Evolutionary conservation across 2,888 invertebrate genomes (phyloP).

Genomic region (Tenthredo scrophulariae): DNA sequence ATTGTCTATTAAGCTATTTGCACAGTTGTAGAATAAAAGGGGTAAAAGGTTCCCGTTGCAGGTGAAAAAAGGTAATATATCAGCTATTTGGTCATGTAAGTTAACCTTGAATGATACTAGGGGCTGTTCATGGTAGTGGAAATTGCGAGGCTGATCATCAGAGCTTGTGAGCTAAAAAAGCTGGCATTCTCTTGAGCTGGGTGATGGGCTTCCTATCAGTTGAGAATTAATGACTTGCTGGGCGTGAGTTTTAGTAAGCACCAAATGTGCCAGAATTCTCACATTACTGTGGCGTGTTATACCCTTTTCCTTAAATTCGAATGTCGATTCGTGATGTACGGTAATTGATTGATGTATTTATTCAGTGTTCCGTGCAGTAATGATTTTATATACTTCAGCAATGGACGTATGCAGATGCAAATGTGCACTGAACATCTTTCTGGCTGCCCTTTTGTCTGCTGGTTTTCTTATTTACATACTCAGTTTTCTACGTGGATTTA

Average conservation of each 20-base stretch:
- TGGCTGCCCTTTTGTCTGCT: not conserved
- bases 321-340: not conserved
- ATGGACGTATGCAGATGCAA: not conserved
- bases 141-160: not conserved
- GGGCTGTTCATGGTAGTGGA: not conserved
- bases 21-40: not conserved
- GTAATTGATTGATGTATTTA: not conserved
- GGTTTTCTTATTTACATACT: not conserved
- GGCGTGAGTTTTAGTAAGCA: not conserved
- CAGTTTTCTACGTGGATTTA: not conserved
- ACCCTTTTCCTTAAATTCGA: not conserved
- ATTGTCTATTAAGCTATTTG: not conserved
- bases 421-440: not conserved
- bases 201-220: not conserved
- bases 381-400: not conserved
- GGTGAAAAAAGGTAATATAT: slow-evolving; percentile 41
- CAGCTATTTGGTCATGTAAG: slow-evolving; percentile 12
- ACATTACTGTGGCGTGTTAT: not conserved
- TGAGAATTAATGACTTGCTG: slow-evolving; percentile 12
- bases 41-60: slow-evolving; percentile 15
- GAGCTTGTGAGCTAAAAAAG: not conserved
- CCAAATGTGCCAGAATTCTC: not conserved
- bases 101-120: slow-evolving; percentile 4
- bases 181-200: not conserved
- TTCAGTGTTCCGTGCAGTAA: not conserved